Conservation (phyloP, 2,888 invertebrate genomes). For the Macrosoma leucophasiata region DNA sequence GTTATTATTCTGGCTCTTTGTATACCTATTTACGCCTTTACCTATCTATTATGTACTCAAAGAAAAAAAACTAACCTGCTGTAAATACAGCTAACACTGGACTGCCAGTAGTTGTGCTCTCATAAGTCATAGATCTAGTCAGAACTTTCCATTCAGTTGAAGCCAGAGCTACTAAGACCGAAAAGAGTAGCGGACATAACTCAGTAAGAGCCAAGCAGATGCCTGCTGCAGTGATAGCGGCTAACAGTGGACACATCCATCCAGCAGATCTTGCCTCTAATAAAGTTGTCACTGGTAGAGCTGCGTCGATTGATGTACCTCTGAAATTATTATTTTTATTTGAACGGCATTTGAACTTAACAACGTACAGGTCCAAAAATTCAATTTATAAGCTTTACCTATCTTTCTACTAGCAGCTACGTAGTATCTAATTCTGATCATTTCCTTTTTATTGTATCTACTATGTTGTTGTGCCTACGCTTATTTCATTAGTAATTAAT, state of each 20-base stretch:
- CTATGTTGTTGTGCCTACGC: no score
- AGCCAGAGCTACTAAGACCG: slow-evolving; percentile 71
- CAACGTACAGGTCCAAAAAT: no score
- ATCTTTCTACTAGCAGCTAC: no score
- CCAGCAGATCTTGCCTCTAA: slow-evolving; percentile 76
- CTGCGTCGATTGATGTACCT: slow-evolving; percentile 58
- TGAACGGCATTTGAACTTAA: no score
- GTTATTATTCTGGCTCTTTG: no score
- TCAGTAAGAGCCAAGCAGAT: slow-evolving; percentile 78
- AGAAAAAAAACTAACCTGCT: slow-evolving; percentile 57
- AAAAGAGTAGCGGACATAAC: slow-evolving; percentile 74
- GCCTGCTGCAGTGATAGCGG: slow-evolving; percentile 75
- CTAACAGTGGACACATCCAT: slow-evolving; percentile 77
- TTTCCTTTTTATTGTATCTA: no score
- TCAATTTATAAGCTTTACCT: no score
- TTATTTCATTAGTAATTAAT: no score
- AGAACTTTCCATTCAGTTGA: slow-evolving; percentile 79
- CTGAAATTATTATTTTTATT: no score
- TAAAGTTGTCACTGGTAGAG: slow-evolving; percentile 75
- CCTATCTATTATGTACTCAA: no score
- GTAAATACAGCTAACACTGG: slow-evolving; percentile 79
- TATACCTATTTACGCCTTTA: no score
- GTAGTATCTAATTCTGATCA: no score
- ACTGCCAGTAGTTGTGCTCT: slow-evolving; percentile 76
- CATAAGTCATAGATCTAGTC: slow-evolving; percentile 76